phyloP scores from a whole-genome alignment of 1,140 invertebrate species.

The Ruditapes philippinarum region DNA sequence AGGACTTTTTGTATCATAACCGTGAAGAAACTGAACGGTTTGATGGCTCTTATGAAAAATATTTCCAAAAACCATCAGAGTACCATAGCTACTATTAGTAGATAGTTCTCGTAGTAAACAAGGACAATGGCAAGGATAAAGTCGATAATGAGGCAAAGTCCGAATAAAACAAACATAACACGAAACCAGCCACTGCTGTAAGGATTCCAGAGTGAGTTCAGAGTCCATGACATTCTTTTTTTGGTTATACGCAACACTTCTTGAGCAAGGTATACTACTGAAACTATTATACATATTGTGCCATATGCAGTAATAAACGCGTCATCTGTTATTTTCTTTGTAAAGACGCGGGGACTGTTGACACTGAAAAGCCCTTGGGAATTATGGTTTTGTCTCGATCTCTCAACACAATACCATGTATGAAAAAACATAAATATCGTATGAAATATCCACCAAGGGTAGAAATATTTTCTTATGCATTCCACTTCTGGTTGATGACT shows the following conservation, averaged over 20 bases:
- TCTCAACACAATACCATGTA: conserved; percentile 65
- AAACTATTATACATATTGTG: conserved; percentile 48
- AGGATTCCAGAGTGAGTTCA: conserved; percentile 5
- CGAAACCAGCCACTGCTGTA: conserved; percentile 60
- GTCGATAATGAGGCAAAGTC: conserved; percentile 71
- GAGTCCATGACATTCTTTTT: conserved; percentile 25
- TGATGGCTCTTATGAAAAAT: conserved; percentile 70
- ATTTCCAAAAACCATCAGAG: conserved; percentile 71
- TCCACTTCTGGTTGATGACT: conserved; percentile 71
- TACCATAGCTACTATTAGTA: conserved; percentile 68
- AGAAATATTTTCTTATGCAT: conserved; percentile 58
- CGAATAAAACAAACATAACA: conserved; percentile 70
- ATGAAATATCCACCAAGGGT: conserved; percentile 66
- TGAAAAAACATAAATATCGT: conserved; percentile 57
- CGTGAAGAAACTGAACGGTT: conserved; percentile 74
- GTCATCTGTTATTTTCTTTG: background rate
- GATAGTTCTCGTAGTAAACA: conserved; percentile 15
- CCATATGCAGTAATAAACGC: conserved; percentile 23
- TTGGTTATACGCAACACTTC: conserved; percentile 20
- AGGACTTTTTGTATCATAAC: conserved; percentile 72
- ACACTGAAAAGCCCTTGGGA: background rate
- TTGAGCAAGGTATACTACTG: conserved; percentile 46
- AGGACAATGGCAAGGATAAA: conserved; percentile 39
- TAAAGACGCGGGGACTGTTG: conserved; percentile 1
- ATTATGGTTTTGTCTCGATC: background rate